Evolutionary conservation across 2,797 vertebrate genomes (phyloP), one percentile per base, ranked within the genome.

Genomic region (Heterohyrax brucei): DNA sequence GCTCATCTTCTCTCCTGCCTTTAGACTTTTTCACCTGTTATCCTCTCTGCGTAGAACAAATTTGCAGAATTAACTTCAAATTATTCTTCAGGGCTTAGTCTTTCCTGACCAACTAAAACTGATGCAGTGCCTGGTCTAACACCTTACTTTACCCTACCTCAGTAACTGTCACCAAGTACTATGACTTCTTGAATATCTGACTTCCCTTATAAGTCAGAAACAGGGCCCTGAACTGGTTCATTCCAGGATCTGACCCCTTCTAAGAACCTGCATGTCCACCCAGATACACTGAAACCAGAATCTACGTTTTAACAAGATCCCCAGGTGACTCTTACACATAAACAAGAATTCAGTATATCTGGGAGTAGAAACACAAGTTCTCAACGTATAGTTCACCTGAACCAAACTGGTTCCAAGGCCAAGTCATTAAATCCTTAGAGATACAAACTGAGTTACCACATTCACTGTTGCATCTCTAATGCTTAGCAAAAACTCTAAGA

Each of bases 91-190:
- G 46, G 46, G 50, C 7, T 50, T 53, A 78, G 24, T 50, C 24
- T 93, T 88, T 84, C 75, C 79, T 76, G 73, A 77, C 8, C 81
- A 21, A 10, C 76, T 87, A 76, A 88, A 33, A 84, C 72, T 30
- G 19, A 91, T 44, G 90, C 19, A 61, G 66, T 61, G 19, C 4
- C 80, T 39, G 14, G 10, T 22, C 39, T 56, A 62, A 89, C 24
- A 83, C 18, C 14, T 3, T 53, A 61, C 59, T 73, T 87, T 82
- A 22, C 16, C 10, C n/a, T 81, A 53, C 22, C 24, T 33, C 77
- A 84, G 66, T 22, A 39, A 21, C 0, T 87, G 56, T 80, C 46
- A 84, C 61, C 33, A 86, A 68, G 19, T 50, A 22, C 44, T 62
- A 66, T 4, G 10, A 86, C 3, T 86, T n/a, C 48, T 56, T 78